Conservation (phyloP, 2,113 vertebrate species). For the Phoxinus phoxinus region DNA sequence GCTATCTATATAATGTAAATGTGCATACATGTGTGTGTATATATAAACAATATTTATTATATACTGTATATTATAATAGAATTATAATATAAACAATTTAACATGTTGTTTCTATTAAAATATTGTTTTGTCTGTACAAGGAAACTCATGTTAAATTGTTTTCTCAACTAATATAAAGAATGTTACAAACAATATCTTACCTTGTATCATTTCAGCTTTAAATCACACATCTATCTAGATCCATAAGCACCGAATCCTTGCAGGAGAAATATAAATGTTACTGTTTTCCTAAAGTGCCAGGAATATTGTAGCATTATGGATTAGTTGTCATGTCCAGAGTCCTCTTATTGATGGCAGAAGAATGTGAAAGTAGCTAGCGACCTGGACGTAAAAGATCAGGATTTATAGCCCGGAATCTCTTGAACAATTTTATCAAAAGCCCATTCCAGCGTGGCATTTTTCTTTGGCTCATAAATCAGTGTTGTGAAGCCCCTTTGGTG, state of each 20-base stretch:
- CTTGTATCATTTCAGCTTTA: slow-evolving; percentile 8
- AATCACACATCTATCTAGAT: slow-evolving; percentile 18
- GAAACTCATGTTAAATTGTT: not conserved
- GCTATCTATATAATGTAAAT: too few species aligned
- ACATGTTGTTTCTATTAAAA: too few species aligned
- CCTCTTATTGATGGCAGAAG: slow-evolving; percentile 93
- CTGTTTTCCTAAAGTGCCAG: slow-evolving; percentile 82
- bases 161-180: not conserved
- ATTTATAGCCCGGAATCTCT: slow-evolving; percentile 99
- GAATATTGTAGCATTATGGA: slow-evolving; percentile 90
- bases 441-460: slow-evolving; percentile 98
- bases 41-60: too few species aligned
- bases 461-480: slow-evolving; percentile 97
- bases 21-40: too few species aligned
- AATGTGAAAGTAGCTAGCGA: slow-evolving; percentile 95
- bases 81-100: too few species aligned
- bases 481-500: slow-evolving; percentile 91
- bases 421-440: slow-evolving; percentile 99
- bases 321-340: slow-evolving; percentile 88
- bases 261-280: slow-evolving; percentile 80
- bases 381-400: slow-evolving; percentile 95
- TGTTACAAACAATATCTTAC: not conserved
- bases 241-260: slow-evolving; percentile 56
- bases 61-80: too few species aligned
- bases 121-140: too few species aligned